Evolutionary conservation across 2,888 invertebrate genomes (phyloP), one percentile per base, ranked within the genome.

Genomic region (Erpobdella octoculata): DNA sequence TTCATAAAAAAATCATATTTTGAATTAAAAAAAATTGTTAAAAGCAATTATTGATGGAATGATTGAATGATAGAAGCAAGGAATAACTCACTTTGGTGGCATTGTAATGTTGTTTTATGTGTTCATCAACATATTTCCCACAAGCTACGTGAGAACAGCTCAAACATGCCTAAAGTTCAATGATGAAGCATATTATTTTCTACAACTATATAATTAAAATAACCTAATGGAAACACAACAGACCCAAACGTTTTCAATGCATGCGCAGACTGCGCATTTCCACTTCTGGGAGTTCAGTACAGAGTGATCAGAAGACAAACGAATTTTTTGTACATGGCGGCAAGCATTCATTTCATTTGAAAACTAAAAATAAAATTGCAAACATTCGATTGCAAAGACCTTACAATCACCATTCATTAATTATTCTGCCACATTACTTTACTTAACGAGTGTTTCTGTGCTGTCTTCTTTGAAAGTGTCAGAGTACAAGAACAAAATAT

Each of bases 181-280:
- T 18, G 18, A 12, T 25, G 21, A 53, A 53, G 9, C 53, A n/a
- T n/a, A n/a, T 38, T 41, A 28, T 41, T 18, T 68, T n/a, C 28
- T 21, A 59, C 15, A 12, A n/a, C 15, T 59, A 59, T 15, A 59
- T 59, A 59, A 15, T 61, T 35, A 58, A 58, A 59, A 35, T 31
- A 58, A 28, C 9, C 36, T n/a, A 65, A 38, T 6, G 33, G 21
- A 15, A 33, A 65, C 0, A 4, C 8, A 33, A 73, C 78, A 74
- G 76, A 81, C 82, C 81, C 81, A 82, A 46, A 81, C 80, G 78
- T 80, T 80, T 72, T 81, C 82, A 71, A 81, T 81, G 18, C 80
- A 80, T 18, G 79, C 78, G 76, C 82, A 82, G 0, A 75, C 73
- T 67, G 76, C 76, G 74, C 82, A 82, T 48, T 78, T 75, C 82